Percentiles rank a stretch among this genome's conserved stretches.
Evolutionary conservation across 2,113 vertebrate species (phyloP).

Genomic region (Catharus fuscescens): DNA sequence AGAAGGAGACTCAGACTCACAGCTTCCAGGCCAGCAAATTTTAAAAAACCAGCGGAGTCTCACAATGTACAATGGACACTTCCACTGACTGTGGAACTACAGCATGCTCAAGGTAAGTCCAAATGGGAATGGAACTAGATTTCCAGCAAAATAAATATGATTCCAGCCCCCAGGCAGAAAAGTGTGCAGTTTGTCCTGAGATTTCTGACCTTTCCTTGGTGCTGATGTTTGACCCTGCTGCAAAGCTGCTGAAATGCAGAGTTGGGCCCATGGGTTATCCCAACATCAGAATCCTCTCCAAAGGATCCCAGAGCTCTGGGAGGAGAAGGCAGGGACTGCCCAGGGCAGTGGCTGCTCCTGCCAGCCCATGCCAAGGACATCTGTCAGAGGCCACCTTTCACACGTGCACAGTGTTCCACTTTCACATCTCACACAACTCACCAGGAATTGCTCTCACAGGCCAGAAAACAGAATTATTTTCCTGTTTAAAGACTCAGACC

Average conservation of each 20-base stretch:
- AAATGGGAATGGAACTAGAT: background rate
- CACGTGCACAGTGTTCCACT: rapidly evolving
- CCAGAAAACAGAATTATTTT: background rate
- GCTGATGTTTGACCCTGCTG: background rate
- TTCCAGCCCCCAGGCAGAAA: background rate
- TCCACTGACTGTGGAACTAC: background rate
- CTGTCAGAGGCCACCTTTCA: background rate
- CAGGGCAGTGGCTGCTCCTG: background rate
- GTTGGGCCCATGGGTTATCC: background rate
- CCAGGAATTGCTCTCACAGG: background rate
- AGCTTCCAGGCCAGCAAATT: background rate
- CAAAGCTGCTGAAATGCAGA: background rate
- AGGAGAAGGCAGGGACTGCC: background rate
- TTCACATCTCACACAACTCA: background rate
- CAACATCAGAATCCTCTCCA: background rate
- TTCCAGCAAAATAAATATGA: background rate
- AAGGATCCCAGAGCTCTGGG: background rate
- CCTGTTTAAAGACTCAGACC: background rate
- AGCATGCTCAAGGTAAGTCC: background rate
- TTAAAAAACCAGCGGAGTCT: background rate
- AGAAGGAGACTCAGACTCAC: background rate
- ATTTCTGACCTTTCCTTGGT: background rate
- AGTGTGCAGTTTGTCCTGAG: background rate
- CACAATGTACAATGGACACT: background rate
- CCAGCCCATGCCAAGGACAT: background rate